Percentiles rank a stretch among this genome's conserved stretches.
Evolutionary conservation across 2,888 invertebrate species (phyloP).

Genomic region (Thymelicus acteon): DNA sequence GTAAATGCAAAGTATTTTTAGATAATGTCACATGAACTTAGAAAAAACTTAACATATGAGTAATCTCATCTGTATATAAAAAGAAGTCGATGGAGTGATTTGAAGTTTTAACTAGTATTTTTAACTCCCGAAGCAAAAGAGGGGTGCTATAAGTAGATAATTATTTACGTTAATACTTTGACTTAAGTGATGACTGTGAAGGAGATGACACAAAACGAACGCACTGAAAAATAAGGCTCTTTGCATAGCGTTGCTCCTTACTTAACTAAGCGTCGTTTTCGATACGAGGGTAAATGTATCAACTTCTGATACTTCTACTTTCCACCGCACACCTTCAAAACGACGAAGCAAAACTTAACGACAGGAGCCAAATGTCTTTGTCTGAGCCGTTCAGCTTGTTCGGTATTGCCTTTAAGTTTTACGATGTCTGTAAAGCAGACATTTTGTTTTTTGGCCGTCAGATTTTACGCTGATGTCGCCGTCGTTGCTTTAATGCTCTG

Average conservation of each 20-base stretch:
- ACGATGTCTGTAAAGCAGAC: slow-evolving; percentile 40
- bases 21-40: neutral
- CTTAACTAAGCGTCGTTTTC: no score
- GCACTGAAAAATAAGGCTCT: no score
- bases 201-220: no score
- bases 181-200: no score
- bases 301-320: neutral
- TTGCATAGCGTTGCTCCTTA: no score
- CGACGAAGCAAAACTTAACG: slow-evolving; percentile 4
- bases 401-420: slow-evolving; percentile 41
- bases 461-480: slow-evolving; percentile 37
- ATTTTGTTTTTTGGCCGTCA: slow-evolving; percentile 41
- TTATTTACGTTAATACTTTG: no score
- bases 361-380: slow-evolving; percentile 14
- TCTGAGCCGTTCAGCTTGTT: slow-evolving; percentile 40
- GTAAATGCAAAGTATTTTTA: neutral
- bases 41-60: no score
- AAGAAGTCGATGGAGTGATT: no score
- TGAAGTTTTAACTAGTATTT: no score
- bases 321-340: neutral
- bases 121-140: no score
- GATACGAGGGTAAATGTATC: neutral
- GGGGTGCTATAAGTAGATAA: no score
- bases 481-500: slow-evolving; percentile 33
- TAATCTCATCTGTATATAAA: no score